phyloP scores from a whole-genome alignment of 2,797 vertebrate genomes.

The Pseudochromis fuscus region DNA sequence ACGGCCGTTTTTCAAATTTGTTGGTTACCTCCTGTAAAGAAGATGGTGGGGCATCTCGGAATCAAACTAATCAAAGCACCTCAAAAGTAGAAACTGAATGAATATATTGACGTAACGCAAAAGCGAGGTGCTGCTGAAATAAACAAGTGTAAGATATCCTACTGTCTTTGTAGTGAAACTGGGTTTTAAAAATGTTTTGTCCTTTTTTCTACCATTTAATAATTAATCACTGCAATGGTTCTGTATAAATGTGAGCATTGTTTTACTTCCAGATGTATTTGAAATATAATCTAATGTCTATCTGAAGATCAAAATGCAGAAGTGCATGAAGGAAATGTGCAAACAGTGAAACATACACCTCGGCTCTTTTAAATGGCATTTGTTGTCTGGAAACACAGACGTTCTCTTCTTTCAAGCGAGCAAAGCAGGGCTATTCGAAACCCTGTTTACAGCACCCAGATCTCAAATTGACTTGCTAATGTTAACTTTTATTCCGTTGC shows the following conservation, averaged over 20 bases:
- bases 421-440: slow-evolving; percentile 86
- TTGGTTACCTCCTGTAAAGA: slow-evolving; percentile 85
- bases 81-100: slow-evolving; percentile 80
- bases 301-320: slow-evolving; percentile 24
- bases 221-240: background rate
- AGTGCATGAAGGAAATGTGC: slow-evolving; percentile 10
- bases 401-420: slow-evolving; percentile 80
- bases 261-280: slow-evolving; percentile 18
- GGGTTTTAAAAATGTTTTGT: slow-evolving; percentile 15
- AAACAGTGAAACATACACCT: slow-evolving; percentile 54
- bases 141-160: slow-evolving; percentile 69
- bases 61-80: slow-evolving; percentile 84
- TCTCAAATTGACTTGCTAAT: slow-evolving; percentile 99
- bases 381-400: slow-evolving; percentile 65
- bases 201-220: slow-evolving; percentile 20
- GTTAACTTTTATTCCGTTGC: slow-evolving; percentile 99
- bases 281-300: slow-evolving; percentile 7
- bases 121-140: slow-evolving; percentile 66
- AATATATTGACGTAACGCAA: slow-evolving; percentile 81
- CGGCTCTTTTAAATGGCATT: slow-evolving; percentile 74
- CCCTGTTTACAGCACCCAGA: slow-evolving; percentile 97
- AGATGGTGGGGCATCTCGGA: slow-evolving; percentile 77
- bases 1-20: slow-evolving; percentile 79
- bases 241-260: background rate
- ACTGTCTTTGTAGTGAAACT: slow-evolving; percentile 44